Conservation (phyloP, 2,113 vertebrate genomes). For the Leptobrachium leishanense region DNA sequence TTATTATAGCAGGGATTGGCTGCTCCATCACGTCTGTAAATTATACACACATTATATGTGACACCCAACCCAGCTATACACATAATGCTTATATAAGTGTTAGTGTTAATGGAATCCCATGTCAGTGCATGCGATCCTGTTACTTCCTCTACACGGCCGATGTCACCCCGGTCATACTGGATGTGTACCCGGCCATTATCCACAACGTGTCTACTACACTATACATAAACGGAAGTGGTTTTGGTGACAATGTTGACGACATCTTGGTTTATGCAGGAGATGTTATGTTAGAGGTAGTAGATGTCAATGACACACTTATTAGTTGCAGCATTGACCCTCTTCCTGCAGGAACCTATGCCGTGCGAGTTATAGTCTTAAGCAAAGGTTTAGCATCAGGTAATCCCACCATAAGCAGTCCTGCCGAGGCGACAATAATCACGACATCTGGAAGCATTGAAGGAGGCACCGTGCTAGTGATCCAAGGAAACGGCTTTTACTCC, state of each 20-base stretch:
- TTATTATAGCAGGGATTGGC: slow-evolving; percentile 56
- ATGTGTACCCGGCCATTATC: slow-evolving; percentile 59
- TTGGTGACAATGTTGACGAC: slow-evolving; percentile 59
- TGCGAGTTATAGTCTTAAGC: slow-evolving; percentile 67
- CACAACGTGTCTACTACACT: slow-evolving; percentile 43
- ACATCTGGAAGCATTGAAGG: slow-evolving; percentile 71
- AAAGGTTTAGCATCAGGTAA: slow-evolving; percentile 72
- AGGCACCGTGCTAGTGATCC: slow-evolving; percentile 68
- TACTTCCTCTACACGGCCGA: slow-evolving; percentile 67
- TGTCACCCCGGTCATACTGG: slow-evolving; percentile 53
- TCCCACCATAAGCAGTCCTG: slow-evolving; percentile 61
- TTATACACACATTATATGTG: slow-evolving; percentile 72
- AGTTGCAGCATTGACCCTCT: slow-evolving; percentile 58
- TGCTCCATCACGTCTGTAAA: slow-evolving; percentile 66
- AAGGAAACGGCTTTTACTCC: slow-evolving; percentile 76
- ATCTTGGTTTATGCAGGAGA: slow-evolving; percentile 60
- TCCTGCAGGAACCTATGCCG: slow-evolving; percentile 64
- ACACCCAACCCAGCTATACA: slow-evolving; percentile 62
- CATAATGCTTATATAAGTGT: slow-evolving; percentile 55
- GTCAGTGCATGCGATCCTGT: slow-evolving; percentile 70
- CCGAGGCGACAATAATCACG: slow-evolving; percentile 63
- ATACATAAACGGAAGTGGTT: slow-evolving; percentile 69
- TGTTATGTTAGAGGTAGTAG: slow-evolving; percentile 51
- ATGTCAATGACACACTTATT: slow-evolving; percentile 61
- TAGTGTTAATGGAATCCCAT: slow-evolving; percentile 52